Evolutionary conservation across 1,140 invertebrate genomes (phyloP).

Genomic region (Monomorium pharaonis): DNA sequence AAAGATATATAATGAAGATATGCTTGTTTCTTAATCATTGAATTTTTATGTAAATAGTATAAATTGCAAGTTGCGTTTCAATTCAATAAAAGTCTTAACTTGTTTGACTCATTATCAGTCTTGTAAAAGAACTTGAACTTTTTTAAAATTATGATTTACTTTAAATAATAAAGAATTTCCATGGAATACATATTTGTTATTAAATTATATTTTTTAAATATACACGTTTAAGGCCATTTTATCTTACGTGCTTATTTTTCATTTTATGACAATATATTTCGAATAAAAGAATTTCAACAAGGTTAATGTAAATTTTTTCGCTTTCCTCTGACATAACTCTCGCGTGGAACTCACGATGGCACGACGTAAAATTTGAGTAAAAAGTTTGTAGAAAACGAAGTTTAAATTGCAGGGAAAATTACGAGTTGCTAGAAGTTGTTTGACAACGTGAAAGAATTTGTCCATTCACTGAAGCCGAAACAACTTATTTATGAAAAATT

Average conservation of each 20-base stretch:
- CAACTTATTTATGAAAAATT: constrained; percentile 43
- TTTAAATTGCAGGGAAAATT: constrained; percentile 48
- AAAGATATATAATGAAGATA: neutral
- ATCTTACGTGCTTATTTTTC: neutral
- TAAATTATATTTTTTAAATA: neutral
- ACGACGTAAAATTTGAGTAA: constrained; percentile 38
- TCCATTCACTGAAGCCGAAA: constrained; percentile 6
- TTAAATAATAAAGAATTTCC: neutral
- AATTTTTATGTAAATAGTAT: neutral
- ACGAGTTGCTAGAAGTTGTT: constrained; percentile 44
- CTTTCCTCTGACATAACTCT: constrained; percentile 15
- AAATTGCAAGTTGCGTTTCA: neutral
- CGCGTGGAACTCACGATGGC: constrained; percentile 22
- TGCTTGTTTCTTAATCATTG: constrained; percentile 6
- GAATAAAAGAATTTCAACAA: constrained; percentile 24
- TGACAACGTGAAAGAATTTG: constrained; percentile 23
- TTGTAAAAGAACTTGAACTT: neutral
- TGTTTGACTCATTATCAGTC: neutral
- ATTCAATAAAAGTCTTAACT: neutral
- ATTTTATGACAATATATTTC: constrained; percentile 12
- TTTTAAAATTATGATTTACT: neutral
- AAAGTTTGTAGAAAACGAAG: constrained; percentile 42
- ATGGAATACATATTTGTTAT: neutral
- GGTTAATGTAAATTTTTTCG: constrained; percentile 35
- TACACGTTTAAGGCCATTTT: neutral